Conservation (phyloP, 2,888 invertebrate genomes). For the Eudemis profundana region DNA sequence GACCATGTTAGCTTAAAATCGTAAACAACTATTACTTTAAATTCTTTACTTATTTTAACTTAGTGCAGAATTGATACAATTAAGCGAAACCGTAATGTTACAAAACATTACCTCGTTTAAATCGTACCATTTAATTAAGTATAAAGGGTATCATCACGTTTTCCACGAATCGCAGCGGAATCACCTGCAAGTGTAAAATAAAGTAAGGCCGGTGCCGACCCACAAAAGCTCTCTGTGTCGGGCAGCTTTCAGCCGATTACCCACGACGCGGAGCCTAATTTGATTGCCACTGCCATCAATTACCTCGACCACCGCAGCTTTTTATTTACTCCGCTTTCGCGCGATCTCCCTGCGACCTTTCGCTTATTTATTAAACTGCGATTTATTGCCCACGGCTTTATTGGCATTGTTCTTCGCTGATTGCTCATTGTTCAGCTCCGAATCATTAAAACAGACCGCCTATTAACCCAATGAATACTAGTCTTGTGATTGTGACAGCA, state of each 20-base stretch:
- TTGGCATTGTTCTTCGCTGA: slow-evolving; percentile 63
- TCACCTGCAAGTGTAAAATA: slow-evolving; percentile 25
- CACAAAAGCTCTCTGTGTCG: slow-evolving; percentile 75
- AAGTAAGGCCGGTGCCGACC: slow-evolving; percentile 51
- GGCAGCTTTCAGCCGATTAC: slow-evolving; percentile 82
- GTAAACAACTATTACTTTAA: too few species aligned
- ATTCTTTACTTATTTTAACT: too few species aligned
- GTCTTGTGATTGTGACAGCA: slow-evolving; percentile 14
- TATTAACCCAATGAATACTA: slow-evolving; percentile 34
- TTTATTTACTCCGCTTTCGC: slow-evolving; percentile 72
- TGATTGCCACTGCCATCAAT: slow-evolving; percentile 82
- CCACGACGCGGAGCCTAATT: slow-evolving; percentile 80
- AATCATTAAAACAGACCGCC: slow-evolving; percentile 56
- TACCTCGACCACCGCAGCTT: slow-evolving; percentile 74
- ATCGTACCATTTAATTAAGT: too few species aligned
- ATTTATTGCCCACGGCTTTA: slow-evolving; percentile 66
- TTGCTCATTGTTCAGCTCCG: slow-evolving; percentile 59
- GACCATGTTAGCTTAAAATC: too few species aligned
- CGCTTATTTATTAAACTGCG: slow-evolving; percentile 64
- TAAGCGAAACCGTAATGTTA: too few species aligned
- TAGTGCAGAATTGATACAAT: too few species aligned
- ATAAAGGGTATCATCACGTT: too few species aligned
- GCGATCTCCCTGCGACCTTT: slow-evolving; percentile 61
- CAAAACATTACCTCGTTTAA: too few species aligned
- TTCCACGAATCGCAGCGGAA: background rate